Conservation (phyloP, 2,113 vertebrate genomes). For the Equus przewalskii region DNA sequence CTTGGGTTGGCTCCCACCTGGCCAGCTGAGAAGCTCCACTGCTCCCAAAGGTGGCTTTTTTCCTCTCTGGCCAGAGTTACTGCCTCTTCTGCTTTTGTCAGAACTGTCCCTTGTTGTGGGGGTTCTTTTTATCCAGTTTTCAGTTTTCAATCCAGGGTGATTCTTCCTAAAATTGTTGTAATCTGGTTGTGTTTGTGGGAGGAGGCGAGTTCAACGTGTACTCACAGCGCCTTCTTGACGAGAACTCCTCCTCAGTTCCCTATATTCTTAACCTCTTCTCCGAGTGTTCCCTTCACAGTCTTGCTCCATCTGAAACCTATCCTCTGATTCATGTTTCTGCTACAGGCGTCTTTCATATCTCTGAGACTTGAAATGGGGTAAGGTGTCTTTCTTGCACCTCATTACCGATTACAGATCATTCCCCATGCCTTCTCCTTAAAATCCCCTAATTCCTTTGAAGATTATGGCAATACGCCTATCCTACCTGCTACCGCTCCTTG, state of each 20-base stretch:
- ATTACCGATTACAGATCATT: not conserved
- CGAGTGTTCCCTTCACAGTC: not conserved
- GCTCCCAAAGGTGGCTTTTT: too few relatives aligned
- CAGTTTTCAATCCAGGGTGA: too few relatives aligned
- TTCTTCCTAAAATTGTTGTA: too few relatives aligned
- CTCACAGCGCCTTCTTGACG: too few relatives aligned
- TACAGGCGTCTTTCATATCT: not conserved
- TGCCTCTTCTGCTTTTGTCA: too few relatives aligned
- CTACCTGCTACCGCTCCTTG: not conserved
- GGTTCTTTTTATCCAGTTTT: too few relatives aligned
- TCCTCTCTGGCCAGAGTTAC: too few relatives aligned
- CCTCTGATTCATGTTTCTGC: not conserved
- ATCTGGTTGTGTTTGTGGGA: too few relatives aligned
- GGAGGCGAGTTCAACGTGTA: too few relatives aligned
- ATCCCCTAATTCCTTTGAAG: not conserved
- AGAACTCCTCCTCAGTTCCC: not conserved
- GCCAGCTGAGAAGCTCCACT: too few relatives aligned
- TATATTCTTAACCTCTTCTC: not conserved
- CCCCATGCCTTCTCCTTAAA: not conserved
- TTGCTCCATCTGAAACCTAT: not conserved
- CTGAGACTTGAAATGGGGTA: not conserved
- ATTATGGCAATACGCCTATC: not conserved
- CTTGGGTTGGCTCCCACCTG: too few relatives aligned
- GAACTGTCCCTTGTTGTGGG: too few relatives aligned
- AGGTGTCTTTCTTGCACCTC: not conserved